These are phyloP conservation scores for Chrysina gloriosa DNA, from an alignment of 2,888 invertebrate genomes.

Conservation along the genomic window DNA sequence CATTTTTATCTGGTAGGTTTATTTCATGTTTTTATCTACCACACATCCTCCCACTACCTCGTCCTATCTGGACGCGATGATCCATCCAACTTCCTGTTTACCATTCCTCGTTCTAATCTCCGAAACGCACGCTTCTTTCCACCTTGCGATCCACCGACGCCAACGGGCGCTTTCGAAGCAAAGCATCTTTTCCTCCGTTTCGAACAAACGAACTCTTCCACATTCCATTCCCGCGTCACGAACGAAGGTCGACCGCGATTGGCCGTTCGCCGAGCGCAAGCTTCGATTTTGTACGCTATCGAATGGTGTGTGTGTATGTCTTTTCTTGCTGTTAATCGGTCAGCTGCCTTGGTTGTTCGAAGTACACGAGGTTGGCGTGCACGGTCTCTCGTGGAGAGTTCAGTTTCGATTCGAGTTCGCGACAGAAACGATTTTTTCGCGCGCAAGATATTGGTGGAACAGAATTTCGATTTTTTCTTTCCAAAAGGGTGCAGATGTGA, in stretches of 20 bases:
- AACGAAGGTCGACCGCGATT: slow-evolving; percentile 24
- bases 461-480: too few species aligned
- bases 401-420: too few species aligned
- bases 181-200: too few species aligned
- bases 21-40: too few species aligned
- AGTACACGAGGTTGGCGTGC: neutral
- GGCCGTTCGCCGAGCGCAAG: neutral
- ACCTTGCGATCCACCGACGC: neutral
- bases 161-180: too few species aligned
- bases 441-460: too few species aligned
- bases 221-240: slow-evolving; percentile 26
- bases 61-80: too few species aligned
- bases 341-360: slow-evolving; percentile 5
- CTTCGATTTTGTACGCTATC: neutral
- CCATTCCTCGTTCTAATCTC: neutral
- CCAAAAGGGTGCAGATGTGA: neutral
- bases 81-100: too few species aligned
- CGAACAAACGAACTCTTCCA: slow-evolving; percentile 9
- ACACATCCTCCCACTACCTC: too few species aligned
- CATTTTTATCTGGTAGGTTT: too few species aligned
- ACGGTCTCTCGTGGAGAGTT: neutral
- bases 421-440: too few species aligned
- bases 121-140: neutral
- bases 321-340: slow-evolving; percentile 6
- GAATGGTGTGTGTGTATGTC: neutral